These are phyloP conservation scores for Enteromius unitaeniatus DNA, from an alignment of 2,797 vertebrate genomes.

Conservation along the genomic window DNA sequence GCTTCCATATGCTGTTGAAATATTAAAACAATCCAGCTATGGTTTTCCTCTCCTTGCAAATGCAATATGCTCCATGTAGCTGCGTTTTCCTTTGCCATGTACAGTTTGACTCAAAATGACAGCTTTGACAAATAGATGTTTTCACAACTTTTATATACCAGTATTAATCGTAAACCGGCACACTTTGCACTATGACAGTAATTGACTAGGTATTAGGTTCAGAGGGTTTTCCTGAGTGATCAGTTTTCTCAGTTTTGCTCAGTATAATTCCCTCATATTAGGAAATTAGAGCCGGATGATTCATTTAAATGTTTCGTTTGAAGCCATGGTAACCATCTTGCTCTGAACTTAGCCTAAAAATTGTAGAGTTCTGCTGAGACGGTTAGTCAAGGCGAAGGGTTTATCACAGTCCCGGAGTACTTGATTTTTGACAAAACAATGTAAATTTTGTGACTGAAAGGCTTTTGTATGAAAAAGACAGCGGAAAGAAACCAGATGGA, in stretches of 20 bases:
- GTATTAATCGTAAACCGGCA: constrained; percentile 48
- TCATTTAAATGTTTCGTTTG: constrained; percentile 35
- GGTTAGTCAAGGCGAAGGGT: constrained; percentile 23
- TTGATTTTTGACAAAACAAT: background rate
- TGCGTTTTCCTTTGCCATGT: constrained; percentile 68
- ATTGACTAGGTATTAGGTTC: constrained; percentile 27
- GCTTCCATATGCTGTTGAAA: constrained; percentile 75
- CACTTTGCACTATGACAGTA: constrained; percentile 43
- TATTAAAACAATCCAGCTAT: constrained; percentile 71
- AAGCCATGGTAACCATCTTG: constrained; percentile 43
- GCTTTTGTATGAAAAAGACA: background rate
- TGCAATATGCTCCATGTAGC: constrained; percentile 66
- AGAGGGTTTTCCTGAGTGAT: constrained; percentile 42
- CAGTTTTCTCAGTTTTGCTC: constrained; percentile 45
- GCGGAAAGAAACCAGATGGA: background rate
- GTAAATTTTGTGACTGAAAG: background rate
- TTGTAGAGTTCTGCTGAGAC: constrained; percentile 34
- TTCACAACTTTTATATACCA: constrained; percentile 49
- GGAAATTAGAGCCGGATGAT: constrained; percentile 24
- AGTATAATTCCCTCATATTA: constrained; percentile 39
- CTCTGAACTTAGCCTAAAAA: constrained; percentile 39
- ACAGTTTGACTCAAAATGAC: constrained; percentile 69
- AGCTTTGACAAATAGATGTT: constrained; percentile 64
- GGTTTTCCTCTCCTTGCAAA: constrained; percentile 70
- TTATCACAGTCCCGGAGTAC: background rate